Base-by-base conservation (phyloP, 2,888 invertebrate genomes). In the Papilio gigon region DNA sequence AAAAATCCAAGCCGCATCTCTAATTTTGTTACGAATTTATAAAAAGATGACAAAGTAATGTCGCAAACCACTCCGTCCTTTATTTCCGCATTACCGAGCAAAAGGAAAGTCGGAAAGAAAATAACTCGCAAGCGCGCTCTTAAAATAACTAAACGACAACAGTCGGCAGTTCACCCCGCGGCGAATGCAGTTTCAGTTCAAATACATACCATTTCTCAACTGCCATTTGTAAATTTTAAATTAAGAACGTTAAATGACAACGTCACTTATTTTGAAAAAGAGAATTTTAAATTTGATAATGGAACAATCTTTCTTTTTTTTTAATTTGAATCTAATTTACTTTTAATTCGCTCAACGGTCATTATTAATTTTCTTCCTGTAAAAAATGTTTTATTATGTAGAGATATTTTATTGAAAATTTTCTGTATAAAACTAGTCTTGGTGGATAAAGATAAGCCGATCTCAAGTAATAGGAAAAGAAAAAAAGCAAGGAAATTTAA, bases 201-300 rank as follows among this genome's bases (percentile, higher is more conserved):
- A 73, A 72, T 74, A 74, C 75, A 71, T 76, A 72, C 67, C 61
- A 68, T 66, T 71, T 64, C 65, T 70, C 67, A 72, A 72, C 73
- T 73, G 74, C 72, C 74, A 35, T 50, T 60, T 25, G 30, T 44
- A 40, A 37, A 30, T 4, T 66, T 37, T 60, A 11, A 66, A 60
- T 50, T 6, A 30, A 22, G 35, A 60, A 27, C 1, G 12, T 12
- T 64, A n/a, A 22, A 22, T 22, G 22, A 47, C 22, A 47, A 47
- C 22, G 47, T 47, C 12, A 17, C 1, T 37, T 14, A 35, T 47
- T 35, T 53, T 64, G 25, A 22, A 37, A 22, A 20, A 11, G 25
- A 40, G 20, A 40, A 14, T 12, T n/a, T n/a, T n/a, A n/a, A n/a
- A n/a, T n/a, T n/a, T n/a, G n/a, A n/a, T n/a, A n/a, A n/a, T n/a